Evolutionary conservation across 30 jellyfish, hydroid and myxozoan genomes (phyloP).

Genomic region (Aurelia sp.): DNA sequence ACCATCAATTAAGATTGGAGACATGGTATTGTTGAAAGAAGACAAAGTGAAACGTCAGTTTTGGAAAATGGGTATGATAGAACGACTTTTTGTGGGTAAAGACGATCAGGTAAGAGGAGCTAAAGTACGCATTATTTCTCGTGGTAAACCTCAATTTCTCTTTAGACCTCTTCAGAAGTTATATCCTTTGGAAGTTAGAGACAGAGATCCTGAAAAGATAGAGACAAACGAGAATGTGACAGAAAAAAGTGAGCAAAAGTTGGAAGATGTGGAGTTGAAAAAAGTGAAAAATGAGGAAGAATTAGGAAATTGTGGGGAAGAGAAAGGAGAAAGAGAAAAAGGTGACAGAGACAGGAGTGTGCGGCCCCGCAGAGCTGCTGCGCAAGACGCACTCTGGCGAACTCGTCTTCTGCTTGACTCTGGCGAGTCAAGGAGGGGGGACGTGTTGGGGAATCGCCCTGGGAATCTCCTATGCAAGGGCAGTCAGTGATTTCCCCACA

Average conservation of each 20-base stretch:
- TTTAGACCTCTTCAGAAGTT: constrained; percentile 36
- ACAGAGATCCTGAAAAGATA: too few species aligned
- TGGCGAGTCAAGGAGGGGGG: constrained; percentile 57
- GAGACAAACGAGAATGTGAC: neutral
- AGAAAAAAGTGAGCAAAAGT: neutral
- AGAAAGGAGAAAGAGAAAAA: neutral
- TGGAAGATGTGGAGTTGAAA: neutral
- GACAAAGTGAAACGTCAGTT: neutral
- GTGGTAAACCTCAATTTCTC: neutral
- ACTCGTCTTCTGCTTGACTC: constrained; percentile 43
- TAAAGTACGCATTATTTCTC: neutral
- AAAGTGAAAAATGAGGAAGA: neutral
- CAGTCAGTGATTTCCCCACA: too few species aligned
- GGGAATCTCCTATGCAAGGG: too few species aligned
- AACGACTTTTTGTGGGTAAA: constrained; percentile 3
- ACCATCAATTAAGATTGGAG: neutral
- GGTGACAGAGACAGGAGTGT: neutral
- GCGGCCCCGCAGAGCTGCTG: constrained; percentile 30
- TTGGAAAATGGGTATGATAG: constrained; percentile 29
- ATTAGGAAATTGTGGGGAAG: neutral
- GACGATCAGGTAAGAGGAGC: constrained; percentile 52
- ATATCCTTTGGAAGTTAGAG: constrained; percentile 17
- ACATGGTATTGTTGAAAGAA: constrained; percentile 1
- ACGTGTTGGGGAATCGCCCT: constrained; percentile 6
- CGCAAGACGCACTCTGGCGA: constrained; percentile 25